Evolutionary conservation across 2,113 vertebrate species (phyloP).

Genomic region (Cyanoramphus novaezelandiae): DNA sequence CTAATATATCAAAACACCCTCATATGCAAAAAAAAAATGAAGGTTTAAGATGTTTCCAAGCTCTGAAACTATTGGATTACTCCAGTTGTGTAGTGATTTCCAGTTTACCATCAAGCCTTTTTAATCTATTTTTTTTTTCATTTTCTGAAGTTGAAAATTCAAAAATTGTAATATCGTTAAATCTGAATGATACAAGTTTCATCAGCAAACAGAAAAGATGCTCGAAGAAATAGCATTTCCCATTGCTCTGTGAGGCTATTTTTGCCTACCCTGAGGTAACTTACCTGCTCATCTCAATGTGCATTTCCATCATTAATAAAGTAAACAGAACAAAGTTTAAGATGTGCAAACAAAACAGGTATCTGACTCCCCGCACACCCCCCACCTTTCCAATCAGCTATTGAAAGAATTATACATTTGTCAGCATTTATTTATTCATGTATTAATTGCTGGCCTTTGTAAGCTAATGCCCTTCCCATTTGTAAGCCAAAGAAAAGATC

Average conservation of each 20-base stretch:
- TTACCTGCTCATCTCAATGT: background rate
- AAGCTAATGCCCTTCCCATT: background rate
- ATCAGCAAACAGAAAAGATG: background rate
- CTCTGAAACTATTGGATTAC: background rate
- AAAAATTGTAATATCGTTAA: background rate
- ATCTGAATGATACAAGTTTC: background rate
- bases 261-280: background rate
- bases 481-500: background rate
- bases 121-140: background rate
- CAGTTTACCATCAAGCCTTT: background rate
- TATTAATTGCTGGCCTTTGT: background rate
- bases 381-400: background rate
- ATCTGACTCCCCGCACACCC: accelerated
- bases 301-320: background rate
- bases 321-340: background rate
- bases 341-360: background rate
- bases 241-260: background rate
- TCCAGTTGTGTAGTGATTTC: background rate
- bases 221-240: background rate
- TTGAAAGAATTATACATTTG: background rate
- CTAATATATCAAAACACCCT: background rate
- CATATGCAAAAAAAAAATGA: background rate
- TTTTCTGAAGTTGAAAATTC: background rate
- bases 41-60: background rate
- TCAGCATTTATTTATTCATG: background rate